Percentiles rank a stretch among this genome's conserved stretches.
Evolutionary conservation across 2,797 vertebrate species (phyloP).

Genomic region (Toxotes lorentzi): DNA sequence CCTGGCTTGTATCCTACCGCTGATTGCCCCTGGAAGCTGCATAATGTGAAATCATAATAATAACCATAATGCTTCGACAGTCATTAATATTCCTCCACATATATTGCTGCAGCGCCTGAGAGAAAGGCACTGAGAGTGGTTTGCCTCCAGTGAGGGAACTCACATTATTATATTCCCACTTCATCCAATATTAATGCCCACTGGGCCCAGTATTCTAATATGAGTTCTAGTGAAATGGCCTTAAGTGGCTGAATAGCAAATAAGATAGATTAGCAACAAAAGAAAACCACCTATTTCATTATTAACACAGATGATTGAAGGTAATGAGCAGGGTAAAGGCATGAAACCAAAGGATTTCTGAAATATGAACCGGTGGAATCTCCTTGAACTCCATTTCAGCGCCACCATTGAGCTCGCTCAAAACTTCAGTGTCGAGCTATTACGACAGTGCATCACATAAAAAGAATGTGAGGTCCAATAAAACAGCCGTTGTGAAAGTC

Average conservation of each 20-base stretch:
- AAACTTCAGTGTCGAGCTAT: conserved; percentile 54
- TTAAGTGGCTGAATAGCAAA: conserved; percentile 80
- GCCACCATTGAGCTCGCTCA: conserved; percentile 33
- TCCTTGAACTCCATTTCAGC: conserved; percentile 49
- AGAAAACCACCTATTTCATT: conserved; percentile 78
- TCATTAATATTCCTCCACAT: conserved; percentile 82
- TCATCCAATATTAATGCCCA: conserved; percentile 86
- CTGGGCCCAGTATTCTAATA: conserved; percentile 79
- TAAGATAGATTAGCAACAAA: conserved; percentile 81
- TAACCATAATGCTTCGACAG: conserved; percentile 73
- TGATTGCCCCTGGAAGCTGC: conserved; percentile 53
- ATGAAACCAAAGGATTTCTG: conserved; percentile 68
- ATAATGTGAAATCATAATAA: conserved; percentile 77
- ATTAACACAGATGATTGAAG: conserved; percentile 76
- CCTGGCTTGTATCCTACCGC: conserved; percentile 62
- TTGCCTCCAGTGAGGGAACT: conserved; percentile 70
- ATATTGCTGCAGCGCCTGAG: conserved; percentile 51
- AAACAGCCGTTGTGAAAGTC: conserved; percentile 47
- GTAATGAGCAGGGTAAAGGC: conserved; percentile 65
- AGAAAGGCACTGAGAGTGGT: conserved; percentile 51
- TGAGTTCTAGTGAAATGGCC: conserved; percentile 74
- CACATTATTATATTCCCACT: conserved; percentile 80
- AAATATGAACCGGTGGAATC: conserved; percentile 71
- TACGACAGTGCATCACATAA: conserved; percentile 52
- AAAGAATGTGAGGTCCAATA: conserved; percentile 48